Percentiles rank a stretch among this genome's conserved stretches.
phyloP scores from a whole-genome alignment of 64 coral and sea anemone species.

The Hydrozoanthus tunicans region DNA sequence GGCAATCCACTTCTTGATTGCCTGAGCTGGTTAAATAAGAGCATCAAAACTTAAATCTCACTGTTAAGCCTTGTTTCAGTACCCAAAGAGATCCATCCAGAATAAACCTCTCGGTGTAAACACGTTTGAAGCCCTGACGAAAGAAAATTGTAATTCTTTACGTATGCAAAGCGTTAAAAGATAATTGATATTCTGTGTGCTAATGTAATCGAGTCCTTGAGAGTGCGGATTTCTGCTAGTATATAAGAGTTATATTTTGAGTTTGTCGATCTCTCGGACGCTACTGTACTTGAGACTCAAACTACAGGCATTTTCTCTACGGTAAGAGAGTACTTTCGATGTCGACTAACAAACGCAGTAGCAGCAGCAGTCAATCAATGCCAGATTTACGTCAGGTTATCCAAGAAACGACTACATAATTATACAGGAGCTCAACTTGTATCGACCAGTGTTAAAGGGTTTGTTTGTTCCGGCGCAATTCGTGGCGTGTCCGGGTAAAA shows the following conservation, averaged over 20 bases:
- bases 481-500: conserved; percentile 27
- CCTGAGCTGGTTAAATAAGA: no score
- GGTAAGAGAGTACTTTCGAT: conserved; percentile 35
- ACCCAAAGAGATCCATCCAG: no score
- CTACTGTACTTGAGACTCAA: conserved; percentile 36
- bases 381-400: neutral
- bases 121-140: neutral
- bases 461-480: conserved; percentile 41
- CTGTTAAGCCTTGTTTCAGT: no score
- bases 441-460: conserved; percentile 31
- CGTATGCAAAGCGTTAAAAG: neutral
- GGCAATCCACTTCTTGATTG: no score
- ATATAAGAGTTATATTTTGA: conserved; percentile 36
- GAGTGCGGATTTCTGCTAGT: neutral
- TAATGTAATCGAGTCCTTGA: conserved; percentile 21
- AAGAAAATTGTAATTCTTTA: neutral
- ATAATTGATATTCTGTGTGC: conserved; percentile 7
- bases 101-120: no score
- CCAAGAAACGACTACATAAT: neutral
- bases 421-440: conserved; percentile 29
- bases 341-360: conserved; percentile 2
- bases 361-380: neutral
- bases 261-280: conserved; percentile 5
- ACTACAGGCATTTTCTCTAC: conserved; percentile 8
- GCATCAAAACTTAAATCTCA: no score